These are phyloP conservation scores for Lepidurus couesii DNA, from an alignment of 1,140 invertebrate species.

Conservation along the genomic window DNA sequence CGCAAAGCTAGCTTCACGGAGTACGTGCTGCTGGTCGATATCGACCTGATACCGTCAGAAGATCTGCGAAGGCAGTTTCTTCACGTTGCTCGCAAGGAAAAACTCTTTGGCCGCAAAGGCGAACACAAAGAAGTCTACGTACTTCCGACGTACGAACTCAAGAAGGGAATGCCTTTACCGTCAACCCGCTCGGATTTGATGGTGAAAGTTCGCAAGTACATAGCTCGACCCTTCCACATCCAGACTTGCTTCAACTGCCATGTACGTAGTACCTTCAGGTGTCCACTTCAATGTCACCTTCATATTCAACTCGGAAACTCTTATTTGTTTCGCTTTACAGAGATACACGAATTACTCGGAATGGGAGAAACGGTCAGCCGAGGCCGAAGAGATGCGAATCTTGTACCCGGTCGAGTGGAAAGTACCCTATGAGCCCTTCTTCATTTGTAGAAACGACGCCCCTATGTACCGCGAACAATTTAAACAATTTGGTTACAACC, in stretches of 20 bases:
- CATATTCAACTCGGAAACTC: too few species aligned
- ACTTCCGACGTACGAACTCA: constrained; percentile 48
- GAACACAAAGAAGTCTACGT: constrained; percentile 14
- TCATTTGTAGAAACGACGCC: constrained; percentile 1
- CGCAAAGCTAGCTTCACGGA: constrained; percentile 47
- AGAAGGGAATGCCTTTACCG: constrained; percentile 44
- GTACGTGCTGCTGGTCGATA: constrained; percentile 53
- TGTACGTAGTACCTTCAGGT: constrained; percentile 38
- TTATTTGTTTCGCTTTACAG: background rate
- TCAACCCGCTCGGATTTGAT: constrained; percentile 48
- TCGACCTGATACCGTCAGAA: constrained; percentile 53
- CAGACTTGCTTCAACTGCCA: constrained; percentile 56
- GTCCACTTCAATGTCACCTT: too few species aligned
- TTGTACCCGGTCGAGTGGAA: background rate
- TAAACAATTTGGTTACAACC: constrained; percentile 6
- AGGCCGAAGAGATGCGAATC: background rate
- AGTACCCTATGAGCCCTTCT: constrained; percentile 6
- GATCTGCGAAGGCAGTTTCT: constrained; percentile 47
- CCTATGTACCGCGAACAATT: background rate
- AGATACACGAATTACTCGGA: background rate
- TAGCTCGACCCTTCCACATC: constrained; percentile 53
- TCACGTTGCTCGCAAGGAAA: constrained; percentile 41
- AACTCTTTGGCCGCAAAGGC: background rate
- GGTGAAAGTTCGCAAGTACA: constrained; percentile 42
- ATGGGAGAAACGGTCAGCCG: background rate